Conservation (phyloP, 2,113 vertebrate species). For the Anas platyrhynchos region DNA sequence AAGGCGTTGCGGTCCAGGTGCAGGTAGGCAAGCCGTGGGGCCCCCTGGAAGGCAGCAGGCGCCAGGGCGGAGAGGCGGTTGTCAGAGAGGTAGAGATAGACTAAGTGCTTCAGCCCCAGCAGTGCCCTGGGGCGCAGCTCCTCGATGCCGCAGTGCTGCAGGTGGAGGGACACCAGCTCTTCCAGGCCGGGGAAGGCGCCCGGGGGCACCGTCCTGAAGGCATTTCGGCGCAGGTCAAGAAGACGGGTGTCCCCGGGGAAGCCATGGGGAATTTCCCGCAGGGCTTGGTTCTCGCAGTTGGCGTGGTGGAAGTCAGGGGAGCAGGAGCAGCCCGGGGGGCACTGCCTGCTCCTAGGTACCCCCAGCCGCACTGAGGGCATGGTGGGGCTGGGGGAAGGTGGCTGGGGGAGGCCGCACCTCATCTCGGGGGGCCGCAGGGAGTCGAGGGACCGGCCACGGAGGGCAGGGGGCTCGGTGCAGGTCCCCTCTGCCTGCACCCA, state of each 20-base stretch:
- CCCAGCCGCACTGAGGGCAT: background rate
- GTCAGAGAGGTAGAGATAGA: constrained; percentile 93
- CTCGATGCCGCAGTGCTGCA: constrained; percentile 85
- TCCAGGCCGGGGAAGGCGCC: constrained; percentile 82
- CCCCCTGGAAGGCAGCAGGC: constrained; percentile 81
- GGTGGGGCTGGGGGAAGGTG: accelerated
- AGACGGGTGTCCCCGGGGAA: constrained; percentile 84
- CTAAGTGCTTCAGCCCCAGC: constrained; percentile 81
- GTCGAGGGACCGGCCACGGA: constrained; percentile 83
- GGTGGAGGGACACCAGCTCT: constrained; percentile 87
- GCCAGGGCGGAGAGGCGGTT: constrained; percentile 84
- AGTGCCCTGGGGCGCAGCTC: constrained; percentile 81
- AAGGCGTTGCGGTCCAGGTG: constrained; percentile 90
- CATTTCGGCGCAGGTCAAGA: constrained; percentile 86
- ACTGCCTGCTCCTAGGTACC: constrained; percentile 25
- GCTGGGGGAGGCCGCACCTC: constrained; percentile 74
- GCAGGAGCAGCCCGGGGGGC: constrained; percentile 85
- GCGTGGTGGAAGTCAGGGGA: constrained; percentile 78
- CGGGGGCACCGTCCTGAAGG: constrained; percentile 78
- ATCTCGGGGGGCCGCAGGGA: constrained; percentile 80
- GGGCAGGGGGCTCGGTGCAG: constrained; percentile 79
- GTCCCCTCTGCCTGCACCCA: constrained; percentile 79
- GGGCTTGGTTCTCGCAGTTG: constrained; percentile 81
- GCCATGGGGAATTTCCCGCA: constrained; percentile 83
- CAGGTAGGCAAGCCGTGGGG: constrained; percentile 85